Conservation (phyloP, 2,797 vertebrate genomes). For the Cichlasoma orientale region DNA sequence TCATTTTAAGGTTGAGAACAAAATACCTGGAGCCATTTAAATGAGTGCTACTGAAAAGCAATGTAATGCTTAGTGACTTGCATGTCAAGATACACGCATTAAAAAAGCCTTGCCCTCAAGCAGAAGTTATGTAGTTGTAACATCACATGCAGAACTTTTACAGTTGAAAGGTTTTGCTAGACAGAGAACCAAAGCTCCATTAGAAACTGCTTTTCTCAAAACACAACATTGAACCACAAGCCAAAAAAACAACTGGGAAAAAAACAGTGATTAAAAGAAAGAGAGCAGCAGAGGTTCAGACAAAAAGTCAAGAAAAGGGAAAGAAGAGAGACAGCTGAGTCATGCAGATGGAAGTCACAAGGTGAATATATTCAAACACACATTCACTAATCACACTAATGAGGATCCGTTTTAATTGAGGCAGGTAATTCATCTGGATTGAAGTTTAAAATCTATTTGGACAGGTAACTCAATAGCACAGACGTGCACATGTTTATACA, state of each 20-base stretch:
- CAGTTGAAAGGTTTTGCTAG: neutral
- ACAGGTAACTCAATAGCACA: constrained; percentile 15
- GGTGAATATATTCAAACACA: constrained; percentile 14
- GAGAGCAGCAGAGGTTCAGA: neutral
- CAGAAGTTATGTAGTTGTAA: neutral
- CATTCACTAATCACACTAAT: constrained; percentile 32
- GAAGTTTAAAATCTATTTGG: constrained; percentile 28
- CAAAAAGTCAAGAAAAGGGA: neutral
- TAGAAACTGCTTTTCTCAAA: neutral
- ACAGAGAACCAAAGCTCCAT: neutral
- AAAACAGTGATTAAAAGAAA: neutral
- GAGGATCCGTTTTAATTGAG: constrained; percentile 39
- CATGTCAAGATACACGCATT: constrained; percentile 15
- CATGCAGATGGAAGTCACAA: constrained; percentile 15
- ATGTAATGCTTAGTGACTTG: constrained; percentile 27
- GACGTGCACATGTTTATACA: neutral
- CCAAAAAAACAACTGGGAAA: neutral
- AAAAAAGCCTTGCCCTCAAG: constrained; percentile 6
- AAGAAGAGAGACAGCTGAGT: neutral
- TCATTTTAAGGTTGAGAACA: constrained; percentile 22
- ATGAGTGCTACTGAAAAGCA: neutral
- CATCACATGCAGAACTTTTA: neutral
- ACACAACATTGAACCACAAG: neutral
- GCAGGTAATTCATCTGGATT: constrained; percentile 34
- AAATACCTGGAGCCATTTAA: constrained; percentile 29